Conservation (phyloP, 2,113 vertebrate genomes). For the Dascyllus trimaculatus region DNA sequence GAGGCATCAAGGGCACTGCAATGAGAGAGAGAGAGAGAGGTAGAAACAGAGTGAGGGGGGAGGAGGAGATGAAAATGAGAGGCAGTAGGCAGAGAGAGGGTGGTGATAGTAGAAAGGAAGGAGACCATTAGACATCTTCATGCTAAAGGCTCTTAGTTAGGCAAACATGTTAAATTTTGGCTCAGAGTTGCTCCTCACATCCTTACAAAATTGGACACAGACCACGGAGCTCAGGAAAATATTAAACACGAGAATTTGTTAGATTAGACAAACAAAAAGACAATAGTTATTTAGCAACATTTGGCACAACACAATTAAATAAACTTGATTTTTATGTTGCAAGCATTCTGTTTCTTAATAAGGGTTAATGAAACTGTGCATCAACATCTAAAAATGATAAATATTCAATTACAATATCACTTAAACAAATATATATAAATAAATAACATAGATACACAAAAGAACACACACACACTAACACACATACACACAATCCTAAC, state of each 20-base stretch:
- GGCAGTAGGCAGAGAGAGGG: slow-evolving; percentile 61
- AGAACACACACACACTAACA: not conserved
- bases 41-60: slow-evolving; percentile 22
- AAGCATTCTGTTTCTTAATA: not conserved
- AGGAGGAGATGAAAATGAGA: slow-evolving; percentile 62
- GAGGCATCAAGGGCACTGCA: slow-evolving; percentile 97
- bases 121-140: slow-evolving; percentile 61
- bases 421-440: slow-evolving; percentile 30
- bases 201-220: slow-evolving; percentile 20
- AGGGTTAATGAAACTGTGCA: not conserved
- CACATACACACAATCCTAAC: slow-evolving; percentile 49
- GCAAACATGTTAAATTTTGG: slow-evolving; percentile 42
- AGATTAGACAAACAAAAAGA: slow-evolving; percentile 38
- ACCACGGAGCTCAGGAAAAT: slow-evolving; percentile 33
- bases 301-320: slow-evolving; percentile 22
- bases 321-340: not conserved
- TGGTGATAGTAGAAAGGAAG: slow-evolving; percentile 57
- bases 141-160: slow-evolving; percentile 56
- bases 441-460: slow-evolving; percentile 1
- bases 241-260: slow-evolving; percentile 18
- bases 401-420: slow-evolving; percentile 17
- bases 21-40: slow-evolving; percentile 71
- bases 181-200: slow-evolving; percentile 16
- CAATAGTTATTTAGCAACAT: slow-evolving; percentile 18
- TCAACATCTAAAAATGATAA: slow-evolving; percentile 9